phyloP scores from a whole-genome alignment of 2,113 vertebrate genomes.

The Struthidea cinerea region DNA sequence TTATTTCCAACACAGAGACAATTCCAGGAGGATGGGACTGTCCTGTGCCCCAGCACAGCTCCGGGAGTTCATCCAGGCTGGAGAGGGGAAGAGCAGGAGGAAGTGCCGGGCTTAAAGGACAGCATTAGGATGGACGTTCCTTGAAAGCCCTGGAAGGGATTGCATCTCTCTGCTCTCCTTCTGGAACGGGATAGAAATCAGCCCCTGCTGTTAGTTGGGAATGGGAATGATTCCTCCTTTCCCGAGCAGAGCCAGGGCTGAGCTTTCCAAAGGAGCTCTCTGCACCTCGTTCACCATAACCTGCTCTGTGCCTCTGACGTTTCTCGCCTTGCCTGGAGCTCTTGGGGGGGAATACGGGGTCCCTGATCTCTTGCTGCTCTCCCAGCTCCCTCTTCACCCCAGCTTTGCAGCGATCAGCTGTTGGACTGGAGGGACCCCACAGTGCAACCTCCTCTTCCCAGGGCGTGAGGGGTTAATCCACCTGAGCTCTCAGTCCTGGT shows the following conservation, averaged over 20 bases:
- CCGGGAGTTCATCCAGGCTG: not conserved
- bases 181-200: not conserved
- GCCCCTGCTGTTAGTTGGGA: not conserved
- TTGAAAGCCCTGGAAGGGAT: not conserved
- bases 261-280: not conserved
- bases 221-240: not conserved
- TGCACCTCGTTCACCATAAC: not conserved
- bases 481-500: not conserved
- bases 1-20: not conserved
- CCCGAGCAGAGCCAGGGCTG: not conserved
- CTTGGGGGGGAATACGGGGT: accelerated
- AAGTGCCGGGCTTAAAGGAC: not conserved
- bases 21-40: not conserved
- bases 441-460: not conserved
- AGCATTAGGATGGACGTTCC: not conserved
- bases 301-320: not conserved
- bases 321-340: not conserved
- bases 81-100: not conserved
- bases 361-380: not conserved
- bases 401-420: not conserved
- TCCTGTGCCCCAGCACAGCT: not conserved
- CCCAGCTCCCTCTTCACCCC: not conserved
- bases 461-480: accelerated
- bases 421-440: not conserved
- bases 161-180: not conserved